Evolutionary conservation across 1,140 invertebrate species (phyloP), one percentile per base, ranked within the genome.

Genomic region (Polypedilum vanderplanki): DNA sequence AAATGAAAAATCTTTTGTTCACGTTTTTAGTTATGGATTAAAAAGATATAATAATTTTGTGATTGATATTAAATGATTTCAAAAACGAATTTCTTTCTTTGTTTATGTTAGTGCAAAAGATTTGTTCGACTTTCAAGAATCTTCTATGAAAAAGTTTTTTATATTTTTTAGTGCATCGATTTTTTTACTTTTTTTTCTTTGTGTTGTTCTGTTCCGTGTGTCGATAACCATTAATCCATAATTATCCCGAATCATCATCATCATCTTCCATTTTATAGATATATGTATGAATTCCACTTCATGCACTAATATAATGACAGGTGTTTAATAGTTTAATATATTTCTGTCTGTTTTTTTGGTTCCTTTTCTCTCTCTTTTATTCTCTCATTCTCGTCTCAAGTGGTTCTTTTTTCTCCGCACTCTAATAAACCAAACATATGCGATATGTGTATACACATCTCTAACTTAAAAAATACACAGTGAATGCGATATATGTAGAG

Each of bases 91-190:
- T n/a, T n/a, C n/a, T n/a, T n/a, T n/a, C n/a, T n/a, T n/a, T n/a
- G n/a, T n/a, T n/a, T n/a, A n/a, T n/a, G n/a, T n/a, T n/a, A n/a
- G n/a, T n/a, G n/a, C n/a, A n/a, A n/a, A n/a, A n/a, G n/a, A n/a
- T n/a, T n/a, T n/a, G n/a, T n/a, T n/a, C n/a, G n/a, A n/a, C n/a
- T n/a, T n/a, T n/a, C n/a, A n/a, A n/a, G n/a, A n/a, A n/a, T n/a
- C n/a, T n/a, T n/a, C n/a, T n/a, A n/a, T n/a, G n/a, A n/a, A n/a
- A n/a, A n/a, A n/a, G n/a, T n/a, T n/a, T n/a, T n/a, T n/a, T n/a
- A n/a, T n/a, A n/a, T 3, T 33, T 5, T 33, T 33, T 17, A 46
- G 9, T 22, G 46, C 41, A 74, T 33, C 24, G 22, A 79, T 79
- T 73, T n/a, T n/a, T n/a, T n/a, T n/a, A n/a, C n/a, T n/a, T n/a